A percentile compares a stretch with the other conserved stretches of the same genome.
Conservation (phyloP, 2,797 vertebrate species). For the Bovichtus variegatus region DNA sequence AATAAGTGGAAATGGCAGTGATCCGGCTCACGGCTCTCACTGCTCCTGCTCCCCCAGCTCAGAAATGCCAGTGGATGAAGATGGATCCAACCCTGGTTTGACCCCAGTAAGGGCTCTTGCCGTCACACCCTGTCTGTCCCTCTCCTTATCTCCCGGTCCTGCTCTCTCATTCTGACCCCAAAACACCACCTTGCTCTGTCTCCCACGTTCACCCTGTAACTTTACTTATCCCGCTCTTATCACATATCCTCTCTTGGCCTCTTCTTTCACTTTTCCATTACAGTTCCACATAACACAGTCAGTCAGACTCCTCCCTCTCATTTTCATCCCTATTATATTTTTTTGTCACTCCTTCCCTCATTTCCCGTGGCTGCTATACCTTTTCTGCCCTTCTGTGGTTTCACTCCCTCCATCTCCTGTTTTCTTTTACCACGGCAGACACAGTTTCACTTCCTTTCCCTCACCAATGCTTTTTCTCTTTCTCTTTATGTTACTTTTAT, state of each 20-base stretch:
- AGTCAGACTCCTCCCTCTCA: conserved; percentile 39
- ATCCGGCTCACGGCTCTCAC: conserved; percentile 73
- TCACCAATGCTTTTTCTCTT: conserved; percentile 39
- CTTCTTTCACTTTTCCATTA: conserved; percentile 32
- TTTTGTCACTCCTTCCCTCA: conserved; percentile 61
- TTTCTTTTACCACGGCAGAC: conserved; percentile 45
- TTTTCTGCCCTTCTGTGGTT: conserved; percentile 57
- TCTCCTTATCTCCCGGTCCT: conserved; percentile 50
- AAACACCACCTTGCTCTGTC: conserved; percentile 49
- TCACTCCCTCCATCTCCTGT: conserved; percentile 55
- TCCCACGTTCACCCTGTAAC: conserved; percentile 34
- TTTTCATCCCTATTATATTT: conserved; percentile 64
- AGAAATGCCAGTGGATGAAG: conserved; percentile 77
- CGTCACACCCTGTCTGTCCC: conserved; percentile 53
- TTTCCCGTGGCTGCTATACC: conserved; percentile 54
- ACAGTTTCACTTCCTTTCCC: conserved; percentile 25
- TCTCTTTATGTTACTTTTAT: conserved; percentile 64
- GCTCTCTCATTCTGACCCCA: conserved; percentile 57
- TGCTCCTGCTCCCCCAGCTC: conserved; percentile 58
- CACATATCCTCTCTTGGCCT: conserved; percentile 48
- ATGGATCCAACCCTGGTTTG: conserved; percentile 73
- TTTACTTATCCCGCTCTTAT: conserved; percentile 56
- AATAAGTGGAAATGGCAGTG: conserved; percentile 83
- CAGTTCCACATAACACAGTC: conserved; percentile 39
- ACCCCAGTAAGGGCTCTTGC: conserved; percentile 66